A percentile compares a stretch with the other conserved stretches of the same genome.
These are phyloP conservation scores for Zeus faber DNA, from an alignment of 2,113 vertebrate species.

Conservation along the genomic window DNA sequence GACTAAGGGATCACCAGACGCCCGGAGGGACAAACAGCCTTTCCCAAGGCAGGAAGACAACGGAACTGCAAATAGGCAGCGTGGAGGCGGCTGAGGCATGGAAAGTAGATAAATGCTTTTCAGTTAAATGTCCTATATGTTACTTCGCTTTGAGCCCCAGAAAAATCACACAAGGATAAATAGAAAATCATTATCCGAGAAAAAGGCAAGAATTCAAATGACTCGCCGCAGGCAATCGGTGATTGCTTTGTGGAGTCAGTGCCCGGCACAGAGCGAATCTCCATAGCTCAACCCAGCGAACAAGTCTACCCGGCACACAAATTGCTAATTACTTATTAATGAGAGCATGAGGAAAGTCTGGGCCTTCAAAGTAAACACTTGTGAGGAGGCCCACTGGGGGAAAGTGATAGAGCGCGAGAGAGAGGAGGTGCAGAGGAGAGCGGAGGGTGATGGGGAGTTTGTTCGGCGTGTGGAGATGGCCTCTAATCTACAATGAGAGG, in stretches of 20 bases:
- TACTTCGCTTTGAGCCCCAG: conserved; percentile 27
- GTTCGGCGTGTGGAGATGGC: too few species aligned
- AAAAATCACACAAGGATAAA: conserved; percentile 41
- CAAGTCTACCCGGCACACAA: conserved; percentile 37
- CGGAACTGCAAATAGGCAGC: conserved; percentile 10
- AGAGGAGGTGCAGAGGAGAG: conserved; percentile 16
- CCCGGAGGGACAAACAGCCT: conserved; percentile 27
- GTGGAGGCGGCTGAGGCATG: too few species aligned
- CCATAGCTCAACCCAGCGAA: conserved; percentile 26
- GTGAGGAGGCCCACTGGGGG: conserved; percentile 21
- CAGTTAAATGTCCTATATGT: conserved; percentile 22
- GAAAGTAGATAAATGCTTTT: not conserved
- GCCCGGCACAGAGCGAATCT: conserved; percentile 36
- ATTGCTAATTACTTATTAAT: conserved; percentile 70
- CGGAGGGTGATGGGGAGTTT: not conserved
- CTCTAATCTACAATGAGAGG: too few species aligned
- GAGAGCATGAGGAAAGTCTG: conserved; percentile 48
- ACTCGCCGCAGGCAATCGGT: conserved; percentile 45
- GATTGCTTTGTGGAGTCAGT: conserved; percentile 58
- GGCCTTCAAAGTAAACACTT: conserved; percentile 60
- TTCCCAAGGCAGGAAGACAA: conserved; percentile 37
- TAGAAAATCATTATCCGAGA: conserved; percentile 51
- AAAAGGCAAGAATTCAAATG: conserved; percentile 52
- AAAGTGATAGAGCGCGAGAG: too few species aligned
- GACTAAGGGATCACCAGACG: conserved; percentile 28